These are phyloP conservation scores for Stictonetta naevosa DNA, from an alignment of 2,113 vertebrate genomes.

Conservation along the genomic window DNA sequence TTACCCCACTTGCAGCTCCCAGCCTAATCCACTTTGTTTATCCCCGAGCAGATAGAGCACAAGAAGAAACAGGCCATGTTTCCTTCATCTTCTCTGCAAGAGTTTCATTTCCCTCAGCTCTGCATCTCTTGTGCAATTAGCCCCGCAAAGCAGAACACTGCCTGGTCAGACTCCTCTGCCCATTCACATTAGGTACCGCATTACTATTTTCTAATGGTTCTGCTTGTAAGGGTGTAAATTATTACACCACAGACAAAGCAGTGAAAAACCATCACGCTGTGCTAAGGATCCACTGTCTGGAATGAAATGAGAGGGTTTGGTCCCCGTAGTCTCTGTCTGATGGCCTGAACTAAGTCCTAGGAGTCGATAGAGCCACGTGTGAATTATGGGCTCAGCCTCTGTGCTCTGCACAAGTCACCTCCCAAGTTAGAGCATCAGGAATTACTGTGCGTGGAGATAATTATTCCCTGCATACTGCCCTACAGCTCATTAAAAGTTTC, in stretches of 20 bases:
- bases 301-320: constrained; percentile 4
- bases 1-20: not conserved
- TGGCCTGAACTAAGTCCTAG: not conserved
- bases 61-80: not conserved
- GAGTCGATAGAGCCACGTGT: not conserved
- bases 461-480: constrained; percentile 58
- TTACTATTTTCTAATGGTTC: not conserved
- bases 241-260: not conserved
- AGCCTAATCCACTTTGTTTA: not conserved
- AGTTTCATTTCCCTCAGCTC: not conserved
- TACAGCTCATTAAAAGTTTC: constrained; percentile 67
- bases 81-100: not conserved
- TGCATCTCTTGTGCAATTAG: not conserved
- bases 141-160: not conserved
- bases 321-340: not conserved
- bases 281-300: not conserved
- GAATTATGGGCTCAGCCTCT: constrained; percentile 28
- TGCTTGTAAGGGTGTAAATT: not conserved
- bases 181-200: not conserved
- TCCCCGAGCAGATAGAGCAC: not conserved
- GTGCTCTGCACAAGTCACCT: not conserved
- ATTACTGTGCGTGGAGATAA: constrained; percentile 27
- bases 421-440: constrained; percentile 24
- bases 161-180: not conserved
- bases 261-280: not conserved